Conservation (phyloP, 2,888 invertebrate species). For the Leucozona laternaria region DNA sequence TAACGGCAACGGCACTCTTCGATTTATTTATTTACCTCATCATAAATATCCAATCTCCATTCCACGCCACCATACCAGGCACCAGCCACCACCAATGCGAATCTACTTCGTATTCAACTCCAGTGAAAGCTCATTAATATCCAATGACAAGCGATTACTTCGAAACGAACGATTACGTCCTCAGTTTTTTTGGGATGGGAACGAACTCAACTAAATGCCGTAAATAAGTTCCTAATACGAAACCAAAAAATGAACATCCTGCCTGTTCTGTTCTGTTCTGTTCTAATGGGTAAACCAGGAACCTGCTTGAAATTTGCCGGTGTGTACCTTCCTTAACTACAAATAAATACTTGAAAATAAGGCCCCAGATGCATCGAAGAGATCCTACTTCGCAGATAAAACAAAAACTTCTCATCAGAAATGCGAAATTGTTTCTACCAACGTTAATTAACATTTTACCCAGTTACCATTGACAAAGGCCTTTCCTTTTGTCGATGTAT, state of each 20-base stretch:
- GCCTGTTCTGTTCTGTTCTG: neutral
- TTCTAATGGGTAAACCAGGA: too few species aligned
- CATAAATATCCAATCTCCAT: constrained; percentile 42
- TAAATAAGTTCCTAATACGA: constrained; percentile 57
- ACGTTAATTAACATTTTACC: constrained; percentile 72
- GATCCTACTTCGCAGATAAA: constrained; percentile 58
- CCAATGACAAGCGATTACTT: constrained; percentile 65
- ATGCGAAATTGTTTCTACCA: constrained; percentile 62
- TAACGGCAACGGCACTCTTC: neutral
- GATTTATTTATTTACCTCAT: constrained; percentile 42
- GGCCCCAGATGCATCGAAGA: constrained; percentile 60
- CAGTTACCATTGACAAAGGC: constrained; percentile 65
- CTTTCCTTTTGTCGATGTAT: constrained; percentile 50
- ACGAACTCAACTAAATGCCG: constrained; percentile 42
- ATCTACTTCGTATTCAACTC: constrained; percentile 60
- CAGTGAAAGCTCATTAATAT: constrained; percentile 64
- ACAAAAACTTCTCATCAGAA: constrained; percentile 64
- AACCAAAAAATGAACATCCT: constrained; percentile 31
- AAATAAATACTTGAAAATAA: neutral
- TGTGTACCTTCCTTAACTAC: neutral
- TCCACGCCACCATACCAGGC: constrained; percentile 3
- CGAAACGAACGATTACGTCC: constrained; percentile 43
- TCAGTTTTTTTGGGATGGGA: constrained; percentile 19
- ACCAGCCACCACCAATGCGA: neutral
- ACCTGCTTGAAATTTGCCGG: neutral